Base-by-base conservation (phyloP, 2,888 invertebrate species). In the Chloroclystis v-ata region DNA sequence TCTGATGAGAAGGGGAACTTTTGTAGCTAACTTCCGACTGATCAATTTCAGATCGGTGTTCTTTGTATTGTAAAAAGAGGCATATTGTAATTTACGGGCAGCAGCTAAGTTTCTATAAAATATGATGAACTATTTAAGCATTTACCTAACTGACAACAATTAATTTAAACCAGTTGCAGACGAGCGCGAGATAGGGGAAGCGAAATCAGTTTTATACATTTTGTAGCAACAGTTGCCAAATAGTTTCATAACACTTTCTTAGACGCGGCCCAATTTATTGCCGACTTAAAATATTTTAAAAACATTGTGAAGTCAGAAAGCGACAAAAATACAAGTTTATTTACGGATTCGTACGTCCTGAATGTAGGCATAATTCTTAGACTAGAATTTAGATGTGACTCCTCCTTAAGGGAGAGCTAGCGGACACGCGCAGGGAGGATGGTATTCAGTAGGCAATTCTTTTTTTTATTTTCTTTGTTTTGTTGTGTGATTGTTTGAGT, bases 241-340 rank as follows among this genome's bases (percentile, higher is more conserved):
- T 49, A 41, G 45, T 42, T 49, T 49, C 32, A 24, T 32, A 41
- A 37, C 28, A 33, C n/a, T 28, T 49, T 42, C 32, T 32, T 38
- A 35, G 41, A 45, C 44, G 42, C 26, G 10, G 4, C 24, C 7
- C 37, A 42, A 37, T 45, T 42, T 38, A 43, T 28, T 25, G 20
- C n/a, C 30, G 11, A 32, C 10, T 26, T 13, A 40, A 25, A 33
- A 43, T 43, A 37, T 2, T 20, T 13, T 25, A 9, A 14, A 28
- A 33, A 38, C 29, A 37, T 13, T 29, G 29, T 28, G 28, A 29
- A 30, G 32, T 44, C n/a, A 40, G 46, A 40, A 46, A 46, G 37
- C 42, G 40, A 50, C 51, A 51, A 45, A 50, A 56, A 54, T 54
- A 52, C 37, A 6, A 26, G 47, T 45, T 49, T 57, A 54, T 52